These are phyloP conservation scores for Chromis chromis DNA, from an alignment of 2,797 vertebrate genomes.

Conservation along the genomic window DNA sequence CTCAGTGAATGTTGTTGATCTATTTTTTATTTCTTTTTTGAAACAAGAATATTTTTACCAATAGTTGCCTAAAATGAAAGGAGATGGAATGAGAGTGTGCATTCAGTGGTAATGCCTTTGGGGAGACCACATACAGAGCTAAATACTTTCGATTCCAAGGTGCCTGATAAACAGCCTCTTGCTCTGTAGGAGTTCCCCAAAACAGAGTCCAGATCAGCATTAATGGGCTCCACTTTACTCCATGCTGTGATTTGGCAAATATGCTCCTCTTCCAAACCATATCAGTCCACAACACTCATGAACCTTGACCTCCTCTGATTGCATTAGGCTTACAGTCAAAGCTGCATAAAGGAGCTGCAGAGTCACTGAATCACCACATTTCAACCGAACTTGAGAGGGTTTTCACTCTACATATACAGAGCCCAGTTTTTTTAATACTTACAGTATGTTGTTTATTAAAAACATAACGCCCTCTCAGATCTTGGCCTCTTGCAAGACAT, in stretches of 20 bases:
- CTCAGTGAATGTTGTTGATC: constrained; percentile 18
- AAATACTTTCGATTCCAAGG: constrained; percentile 39
- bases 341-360: constrained; percentile 23
- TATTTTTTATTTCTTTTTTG: neutral
- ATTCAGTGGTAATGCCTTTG: constrained; percentile 23
- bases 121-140: constrained; percentile 30
- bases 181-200: constrained; percentile 40
- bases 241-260: constrained; percentile 54
- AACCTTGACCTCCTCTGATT: constrained; percentile 59
- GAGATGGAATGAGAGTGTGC: neutral
- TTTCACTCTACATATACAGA: constrained; percentile 4
- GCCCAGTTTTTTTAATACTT: constrained; percentile 61
- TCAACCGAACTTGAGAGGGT: constrained; percentile 41
- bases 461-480: constrained; percentile 56
- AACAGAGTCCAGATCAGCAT: constrained; percentile 47
- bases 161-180: constrained; percentile 34
- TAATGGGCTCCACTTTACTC: constrained; percentile 43
- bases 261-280: constrained; percentile 20
- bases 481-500: constrained; percentile 69
- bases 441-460: constrained; percentile 68
- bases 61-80: neutral
- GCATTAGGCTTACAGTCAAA: constrained; percentile 38
- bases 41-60: neutral
- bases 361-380: constrained; percentile 52
- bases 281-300: constrained; percentile 59